These are phyloP conservation scores for Rhipidura dahli DNA, from an alignment of 2,113 vertebrate species.

Conservation along the genomic window DNA sequence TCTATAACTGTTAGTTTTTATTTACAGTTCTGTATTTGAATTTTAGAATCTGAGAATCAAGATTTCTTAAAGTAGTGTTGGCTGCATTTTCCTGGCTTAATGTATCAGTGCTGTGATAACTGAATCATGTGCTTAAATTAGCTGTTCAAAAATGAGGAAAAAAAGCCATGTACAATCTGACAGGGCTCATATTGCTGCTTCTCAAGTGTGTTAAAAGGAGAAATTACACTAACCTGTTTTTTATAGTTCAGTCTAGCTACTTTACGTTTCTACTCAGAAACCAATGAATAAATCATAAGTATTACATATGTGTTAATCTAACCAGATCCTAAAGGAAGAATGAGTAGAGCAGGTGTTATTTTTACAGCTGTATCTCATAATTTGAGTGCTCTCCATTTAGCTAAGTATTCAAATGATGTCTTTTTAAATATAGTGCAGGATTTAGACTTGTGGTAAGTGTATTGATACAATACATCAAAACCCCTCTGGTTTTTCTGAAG, in stretches of 20 bases:
- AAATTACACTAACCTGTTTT: slow-evolving; percentile 30
- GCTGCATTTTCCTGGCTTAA: neutral
- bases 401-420: neutral
- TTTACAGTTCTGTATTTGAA: neutral
- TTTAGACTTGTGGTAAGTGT: neutral
- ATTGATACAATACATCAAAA: neutral
- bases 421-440: slow-evolving; percentile 4
- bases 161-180: neutral
- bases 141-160: neutral
- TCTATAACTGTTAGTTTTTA: neutral
- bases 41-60: neutral
- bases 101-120: neutral
- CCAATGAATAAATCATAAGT: slow-evolving; percentile 47
- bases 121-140: slow-evolving; percentile 11
- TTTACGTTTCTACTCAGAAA: slow-evolving; percentile 14
- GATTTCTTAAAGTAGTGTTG: neutral
- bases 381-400: slow-evolving; percentile 33
- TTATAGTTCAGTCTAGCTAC: slow-evolving; percentile 44
- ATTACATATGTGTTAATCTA: slow-evolving; percentile 48
- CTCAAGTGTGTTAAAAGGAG: neutral
- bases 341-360: slow-evolving; percentile 49
- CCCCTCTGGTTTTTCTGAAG: neutral
- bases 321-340: slow-evolving; percentile 17
- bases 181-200: neutral
- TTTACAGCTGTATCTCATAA: slow-evolving; percentile 48